Conservation (phyloP, 2,888 invertebrate species). For the Leucophenga maculata region DNA sequence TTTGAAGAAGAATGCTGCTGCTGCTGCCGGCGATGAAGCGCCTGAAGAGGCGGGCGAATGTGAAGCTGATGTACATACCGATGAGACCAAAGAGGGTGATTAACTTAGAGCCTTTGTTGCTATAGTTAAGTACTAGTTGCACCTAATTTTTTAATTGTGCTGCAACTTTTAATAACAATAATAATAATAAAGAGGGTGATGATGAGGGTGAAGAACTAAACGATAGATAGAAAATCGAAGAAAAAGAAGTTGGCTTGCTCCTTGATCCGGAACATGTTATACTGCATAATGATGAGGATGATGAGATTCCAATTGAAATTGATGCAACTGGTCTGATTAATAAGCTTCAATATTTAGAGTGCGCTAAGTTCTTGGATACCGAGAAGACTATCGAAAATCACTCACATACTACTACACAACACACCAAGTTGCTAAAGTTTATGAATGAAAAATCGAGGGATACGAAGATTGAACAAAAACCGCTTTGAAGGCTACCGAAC, state of each 20-base stretch:
- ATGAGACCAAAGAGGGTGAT: slow-evolving; percentile 67
- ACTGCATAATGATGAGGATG: slow-evolving; percentile 73
- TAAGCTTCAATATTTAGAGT: slow-evolving; percentile 78
- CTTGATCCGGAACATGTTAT: slow-evolving; percentile 74
- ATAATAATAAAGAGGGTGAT: too few species aligned
- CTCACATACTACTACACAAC: slow-evolving; percentile 78
- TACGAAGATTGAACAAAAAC: slow-evolving; percentile 72
- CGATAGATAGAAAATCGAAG: slow-evolving; percentile 61
- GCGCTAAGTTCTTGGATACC: slow-evolving; percentile 78
- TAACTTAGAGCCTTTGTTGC: too few species aligned
- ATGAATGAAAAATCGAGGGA: slow-evolving; percentile 72
- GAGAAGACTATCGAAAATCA: slow-evolving; percentile 78
- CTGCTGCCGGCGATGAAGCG: slow-evolving; percentile 47
- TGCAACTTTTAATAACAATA: too few species aligned
- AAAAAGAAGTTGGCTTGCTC: slow-evolving; percentile 72
- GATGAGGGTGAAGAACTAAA: slow-evolving; percentile 69
- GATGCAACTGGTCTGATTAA: slow-evolving; percentile 74
- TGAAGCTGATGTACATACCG: slow-evolving; percentile 61
- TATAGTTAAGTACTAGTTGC: too few species aligned
- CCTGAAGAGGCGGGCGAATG: slow-evolving; percentile 68
- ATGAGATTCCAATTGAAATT: slow-evolving; percentile 72
- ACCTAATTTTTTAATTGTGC: too few species aligned
- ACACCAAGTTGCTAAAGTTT: slow-evolving; percentile 77
- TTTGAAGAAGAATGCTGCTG: slow-evolving; percentile 63
- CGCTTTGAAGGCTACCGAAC: slow-evolving; percentile 71